A percentile compares a stretch with the other conserved stretches of the same genome.
Conservation (phyloP, 2,113 vertebrate genomes). For the Ciconia stormi region DNA sequence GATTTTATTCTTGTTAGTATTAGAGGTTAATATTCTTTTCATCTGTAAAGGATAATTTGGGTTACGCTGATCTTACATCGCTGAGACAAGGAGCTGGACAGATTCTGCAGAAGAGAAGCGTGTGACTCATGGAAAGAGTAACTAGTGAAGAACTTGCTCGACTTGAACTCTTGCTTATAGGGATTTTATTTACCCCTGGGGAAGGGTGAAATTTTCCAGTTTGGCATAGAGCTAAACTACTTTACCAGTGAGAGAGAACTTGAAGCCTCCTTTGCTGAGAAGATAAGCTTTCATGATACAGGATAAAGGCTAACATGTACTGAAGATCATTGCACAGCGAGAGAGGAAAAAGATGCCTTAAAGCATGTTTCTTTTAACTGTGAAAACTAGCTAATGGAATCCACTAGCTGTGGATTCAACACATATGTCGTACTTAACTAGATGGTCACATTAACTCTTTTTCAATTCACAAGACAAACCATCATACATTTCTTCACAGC, state of each 20-base stretch:
- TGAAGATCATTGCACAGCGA: not conserved
- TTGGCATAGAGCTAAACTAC: slow-evolving; percentile 50
- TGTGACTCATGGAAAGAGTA: slow-evolving; percentile 63
- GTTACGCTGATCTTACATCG: not conserved
- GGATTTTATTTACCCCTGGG: slow-evolving; percentile 47
- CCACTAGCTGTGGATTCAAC: not conserved
- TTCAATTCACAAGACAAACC: not conserved
- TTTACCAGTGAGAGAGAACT: slow-evolving; percentile 37
- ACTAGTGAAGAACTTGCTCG: slow-evolving; percentile 15
- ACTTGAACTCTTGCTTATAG: slow-evolving; percentile 40
- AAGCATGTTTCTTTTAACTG: not conserved
- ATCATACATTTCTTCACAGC: not conserved
- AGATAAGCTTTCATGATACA: slow-evolving; percentile 47
- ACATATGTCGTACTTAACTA: not conserved
- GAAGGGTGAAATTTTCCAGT: slow-evolving; percentile 48
- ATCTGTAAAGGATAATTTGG: not conserved
- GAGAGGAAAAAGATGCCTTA: not conserved
- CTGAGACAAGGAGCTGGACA: slow-evolving; percentile 22
- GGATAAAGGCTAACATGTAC: not conserved
- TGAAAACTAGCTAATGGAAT: not conserved
- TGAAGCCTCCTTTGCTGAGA: not conserved
- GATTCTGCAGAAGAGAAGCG: not conserved
- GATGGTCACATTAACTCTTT: not conserved
- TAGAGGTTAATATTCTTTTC: not conserved
- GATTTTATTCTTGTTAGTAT: slow-evolving; percentile 10